These are phyloP conservation scores for Ericerus pela DNA, from an alignment of 1,140 invertebrate genomes.

Conservation along the genomic window DNA sequence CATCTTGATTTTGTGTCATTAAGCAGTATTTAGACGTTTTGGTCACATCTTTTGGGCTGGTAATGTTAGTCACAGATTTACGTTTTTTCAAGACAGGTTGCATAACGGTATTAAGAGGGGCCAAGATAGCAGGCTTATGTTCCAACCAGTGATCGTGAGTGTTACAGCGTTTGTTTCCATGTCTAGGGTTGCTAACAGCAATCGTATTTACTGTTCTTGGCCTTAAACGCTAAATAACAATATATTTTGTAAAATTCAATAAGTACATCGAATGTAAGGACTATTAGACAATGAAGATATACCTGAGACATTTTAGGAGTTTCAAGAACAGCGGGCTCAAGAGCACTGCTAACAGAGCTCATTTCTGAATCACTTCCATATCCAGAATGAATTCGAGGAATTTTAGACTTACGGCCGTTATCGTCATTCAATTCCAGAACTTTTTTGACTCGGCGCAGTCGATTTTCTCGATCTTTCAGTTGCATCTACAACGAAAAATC, in stretches of 20 bases:
- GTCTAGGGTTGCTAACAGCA: neutral
- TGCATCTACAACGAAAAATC: too few species aligned
- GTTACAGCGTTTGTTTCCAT: slow-evolving; percentile 33
- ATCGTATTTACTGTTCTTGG: neutral
- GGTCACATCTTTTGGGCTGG: slow-evolving; percentile 50
- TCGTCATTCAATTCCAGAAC: too few species aligned
- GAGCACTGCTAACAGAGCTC: too few species aligned
- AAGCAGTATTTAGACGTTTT: slow-evolving; percentile 75
- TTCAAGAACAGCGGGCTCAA: neutral
- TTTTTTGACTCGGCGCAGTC: too few species aligned
- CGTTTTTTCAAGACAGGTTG: slow-evolving; percentile 65
- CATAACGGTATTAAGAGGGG: slow-evolving; percentile 64
- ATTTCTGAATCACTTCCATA: too few species aligned
- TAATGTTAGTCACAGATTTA: slow-evolving; percentile 68
- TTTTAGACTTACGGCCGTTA: too few species aligned
- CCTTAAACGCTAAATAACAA: neutral
- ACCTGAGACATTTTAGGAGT: neutral
- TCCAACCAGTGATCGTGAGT: slow-evolving; percentile 67
- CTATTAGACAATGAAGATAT: neutral
- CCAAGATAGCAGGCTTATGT: slow-evolving; percentile 59
- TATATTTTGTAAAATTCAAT: neutral
- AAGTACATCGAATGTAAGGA: neutral
- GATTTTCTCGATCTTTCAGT: too few species aligned
- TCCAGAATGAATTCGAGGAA: too few species aligned
- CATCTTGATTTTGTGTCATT: slow-evolving; percentile 78